Evolutionary conservation across 2,888 invertebrate species (phyloP).

Genomic region (Hanleya hanleyi): DNA sequence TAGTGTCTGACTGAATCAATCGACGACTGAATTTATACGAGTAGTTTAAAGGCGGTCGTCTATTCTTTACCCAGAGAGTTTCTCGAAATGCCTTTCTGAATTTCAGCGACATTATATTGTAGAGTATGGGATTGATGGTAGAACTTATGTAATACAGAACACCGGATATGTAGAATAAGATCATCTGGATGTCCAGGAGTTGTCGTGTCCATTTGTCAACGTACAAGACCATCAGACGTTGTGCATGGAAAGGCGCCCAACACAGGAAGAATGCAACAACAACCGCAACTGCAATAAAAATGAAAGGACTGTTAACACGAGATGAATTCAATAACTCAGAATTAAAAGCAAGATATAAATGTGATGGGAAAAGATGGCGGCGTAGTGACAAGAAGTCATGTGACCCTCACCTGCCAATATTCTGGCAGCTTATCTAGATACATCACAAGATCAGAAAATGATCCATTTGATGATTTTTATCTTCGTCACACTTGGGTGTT

Average conservation of each 20-base stretch:
- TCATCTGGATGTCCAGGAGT: conserved; percentile 79
- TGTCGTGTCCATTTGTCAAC: conserved; percentile 52
- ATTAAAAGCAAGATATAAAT: no score
- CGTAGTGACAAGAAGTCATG: no score
- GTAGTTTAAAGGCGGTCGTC: background rate
- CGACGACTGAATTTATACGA: background rate
- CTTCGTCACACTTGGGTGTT: no score
- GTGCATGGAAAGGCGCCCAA: conserved; percentile 70
- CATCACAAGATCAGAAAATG: no score
- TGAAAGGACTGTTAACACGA: conserved; percentile 32
- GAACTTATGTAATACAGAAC: conserved; percentile 93
- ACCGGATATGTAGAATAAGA: conserved; percentile 88
- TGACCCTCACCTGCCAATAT: no score
- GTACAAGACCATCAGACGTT: conserved; percentile 81
- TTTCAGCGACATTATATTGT: conserved; percentile 95
- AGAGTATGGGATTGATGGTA: conserved; percentile 93
- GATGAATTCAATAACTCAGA: background rate
- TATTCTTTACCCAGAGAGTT: conserved; percentile 44
- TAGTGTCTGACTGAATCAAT: background rate
- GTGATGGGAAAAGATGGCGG: no score
- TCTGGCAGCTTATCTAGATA: no score
- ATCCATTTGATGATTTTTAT: no score
- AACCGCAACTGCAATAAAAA: conserved; percentile 65
- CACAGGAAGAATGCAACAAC: conserved; percentile 70
- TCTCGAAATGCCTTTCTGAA: conserved; percentile 93